Base-by-base conservation (phyloP, 2,797 vertebrate genomes). In the Xenentodon cancila region DNA sequence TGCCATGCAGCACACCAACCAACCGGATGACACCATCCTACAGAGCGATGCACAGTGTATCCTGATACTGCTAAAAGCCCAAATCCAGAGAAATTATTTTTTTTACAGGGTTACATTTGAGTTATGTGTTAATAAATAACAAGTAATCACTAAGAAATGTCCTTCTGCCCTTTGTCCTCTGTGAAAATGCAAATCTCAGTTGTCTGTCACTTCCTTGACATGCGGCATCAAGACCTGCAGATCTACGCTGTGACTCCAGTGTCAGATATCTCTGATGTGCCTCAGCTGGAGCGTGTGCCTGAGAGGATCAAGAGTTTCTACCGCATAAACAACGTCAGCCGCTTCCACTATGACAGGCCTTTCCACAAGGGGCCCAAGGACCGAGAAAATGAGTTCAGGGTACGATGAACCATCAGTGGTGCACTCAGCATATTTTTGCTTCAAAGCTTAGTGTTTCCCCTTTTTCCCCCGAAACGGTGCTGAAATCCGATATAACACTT, bases 251-350 rank as follows among this genome's bases (percentile, higher is more conserved):
- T 99, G 87, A 96, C 94, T 58, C 96, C 98, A 46, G 96, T 99
- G 85, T 96, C 97, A 48, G 97, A 99, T 88, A 97, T 95, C 34
- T 92, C 94, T 22, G 96, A 97, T 2, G 96, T 97, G 71, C 93
- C 98, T 71, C 97, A 98, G 79, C 95, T 98, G 95, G 97, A 99
- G 75, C 95, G 96, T 0, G 96, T 99, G 61, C 97, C 98, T 0
- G 97, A 99, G 73, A 96, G 98, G 30, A 98, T 99, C 88, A 99
- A 99, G 90, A 99, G 98, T 87, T 99, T 99, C 88, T 99, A 99
- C 88, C 92, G 97, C 7, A 97, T 99, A 86, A 99, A 99, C 91
- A 99, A 99, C 16, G 95, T 99, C 73, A 94, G 93, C 22, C 96
- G 95, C 73, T 99, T 99, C 90, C 97, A 97, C 77, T 98, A 99